Conservation (phyloP, 2,113 vertebrate genomes). For the Hipposideros armiger region DNA sequence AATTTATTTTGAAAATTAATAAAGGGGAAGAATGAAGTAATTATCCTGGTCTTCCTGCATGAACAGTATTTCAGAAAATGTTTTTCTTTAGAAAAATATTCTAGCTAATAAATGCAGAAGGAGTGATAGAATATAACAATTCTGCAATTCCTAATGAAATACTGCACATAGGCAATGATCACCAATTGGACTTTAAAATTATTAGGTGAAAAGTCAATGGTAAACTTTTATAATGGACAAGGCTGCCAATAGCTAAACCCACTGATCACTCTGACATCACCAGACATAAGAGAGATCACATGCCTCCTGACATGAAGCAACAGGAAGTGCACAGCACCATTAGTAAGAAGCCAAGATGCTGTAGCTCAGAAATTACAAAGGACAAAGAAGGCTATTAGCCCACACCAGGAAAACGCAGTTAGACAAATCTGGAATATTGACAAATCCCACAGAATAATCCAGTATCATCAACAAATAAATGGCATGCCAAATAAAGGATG, state of each 20-base stretch:
- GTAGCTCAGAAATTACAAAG: not conserved
- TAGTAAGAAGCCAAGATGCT: not conserved
- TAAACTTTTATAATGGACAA: not conserved
- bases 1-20: conserved; percentile 30
- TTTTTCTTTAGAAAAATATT: not conserved
- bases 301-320: not conserved
- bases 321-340: not conserved
- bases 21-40: not conserved
- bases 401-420: not conserved
- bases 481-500: not conserved
- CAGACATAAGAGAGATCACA: not conserved
- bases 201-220: not conserved
- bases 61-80: not conserved
- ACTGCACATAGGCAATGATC: not conserved
- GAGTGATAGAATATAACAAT: not conserved
- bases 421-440: not conserved
- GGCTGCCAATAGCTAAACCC: not conserved
- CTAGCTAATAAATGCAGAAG: conserved; percentile 1
- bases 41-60: not conserved
- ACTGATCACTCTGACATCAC: not conserved
- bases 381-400: not conserved
- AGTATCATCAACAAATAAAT: not conserved
- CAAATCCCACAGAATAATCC: conserved; percentile 34
- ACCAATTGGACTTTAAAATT: not conserved
- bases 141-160: not conserved